A percentile compares a stretch with the other conserved stretches of the same genome.
These are phyloP conservation scores for Tetanocera ferruginea DNA, from an alignment of 2,888 invertebrate species.

Conservation along the genomic window DNA sequence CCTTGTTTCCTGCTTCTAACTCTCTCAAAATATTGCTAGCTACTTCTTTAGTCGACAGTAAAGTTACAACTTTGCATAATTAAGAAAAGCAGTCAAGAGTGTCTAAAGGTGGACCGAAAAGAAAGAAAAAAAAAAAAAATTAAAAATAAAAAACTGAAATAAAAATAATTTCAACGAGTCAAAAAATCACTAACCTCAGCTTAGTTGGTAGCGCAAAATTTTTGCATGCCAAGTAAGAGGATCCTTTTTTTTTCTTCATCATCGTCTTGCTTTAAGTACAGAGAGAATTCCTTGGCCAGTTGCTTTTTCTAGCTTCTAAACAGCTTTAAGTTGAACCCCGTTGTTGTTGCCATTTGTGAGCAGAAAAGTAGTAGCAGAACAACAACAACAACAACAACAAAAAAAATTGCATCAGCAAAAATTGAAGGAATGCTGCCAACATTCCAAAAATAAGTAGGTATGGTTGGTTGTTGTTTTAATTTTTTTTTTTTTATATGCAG, in stretches of 20 bases:
- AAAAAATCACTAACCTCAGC: no score
- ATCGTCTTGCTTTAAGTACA: neutral
- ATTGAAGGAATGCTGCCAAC: slow-evolving; percentile 5
- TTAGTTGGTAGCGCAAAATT: neutral
- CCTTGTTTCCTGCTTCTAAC: no score
- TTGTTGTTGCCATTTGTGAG: neutral
- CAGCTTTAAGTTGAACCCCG: neutral
- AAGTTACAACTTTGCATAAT: neutral
- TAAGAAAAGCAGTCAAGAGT: slow-evolving; percentile 15
- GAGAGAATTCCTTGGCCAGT: neutral
- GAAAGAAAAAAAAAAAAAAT: neutral
- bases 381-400: no score
- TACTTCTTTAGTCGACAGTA: neutral
- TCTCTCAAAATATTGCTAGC: neutral
- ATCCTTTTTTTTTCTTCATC: neutral
- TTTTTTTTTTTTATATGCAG: neutral
- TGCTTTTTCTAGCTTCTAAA: neutral
- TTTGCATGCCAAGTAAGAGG: neutral
- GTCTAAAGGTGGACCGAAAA: neutral
- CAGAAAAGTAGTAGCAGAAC: neutral
- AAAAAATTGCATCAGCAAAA: neutral
- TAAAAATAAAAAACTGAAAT: no score
- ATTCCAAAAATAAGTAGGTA: slow-evolving; percentile 5
- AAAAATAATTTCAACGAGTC: no score
- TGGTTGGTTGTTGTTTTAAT: no score